Percentiles rank a stretch among this genome's conserved stretches.
These are phyloP conservation scores for Xanthia togata DNA, from an alignment of 2,888 invertebrate species.

Conservation along the genomic window DNA sequence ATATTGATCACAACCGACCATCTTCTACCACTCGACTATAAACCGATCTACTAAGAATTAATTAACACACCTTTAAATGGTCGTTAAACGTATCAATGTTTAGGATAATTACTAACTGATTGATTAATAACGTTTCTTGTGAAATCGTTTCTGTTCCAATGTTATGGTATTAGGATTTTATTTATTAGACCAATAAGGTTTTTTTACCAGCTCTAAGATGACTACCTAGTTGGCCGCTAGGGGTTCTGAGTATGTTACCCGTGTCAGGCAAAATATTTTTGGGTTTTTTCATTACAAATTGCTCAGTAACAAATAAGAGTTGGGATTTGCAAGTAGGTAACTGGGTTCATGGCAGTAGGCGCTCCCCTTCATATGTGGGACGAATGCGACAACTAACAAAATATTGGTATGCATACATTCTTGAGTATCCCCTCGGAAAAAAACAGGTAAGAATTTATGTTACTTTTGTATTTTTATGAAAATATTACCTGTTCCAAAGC, in stretches of 20 bases:
- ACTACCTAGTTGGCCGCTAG: background rate
- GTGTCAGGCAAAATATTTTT: background rate
- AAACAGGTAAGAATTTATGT: background rate
- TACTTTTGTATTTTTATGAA: no score
- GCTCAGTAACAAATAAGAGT: no score
- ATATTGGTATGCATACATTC: background rate
- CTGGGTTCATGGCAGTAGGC: background rate
- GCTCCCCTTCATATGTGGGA: no score
- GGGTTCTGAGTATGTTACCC: background rate
- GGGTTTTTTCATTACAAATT: background rate
- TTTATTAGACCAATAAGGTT: slow-evolving; percentile 37
- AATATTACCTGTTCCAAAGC: background rate
- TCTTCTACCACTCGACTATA: slow-evolving; percentile 51
- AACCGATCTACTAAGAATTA: slow-evolving; percentile 72
- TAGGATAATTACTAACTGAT: slow-evolving; percentile 53
- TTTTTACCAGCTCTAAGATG: background rate
- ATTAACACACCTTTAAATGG: slow-evolving; percentile 68
- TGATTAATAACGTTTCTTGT: slow-evolving; percentile 40
- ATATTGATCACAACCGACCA: slow-evolving; percentile 70
- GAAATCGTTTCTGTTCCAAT: slow-evolving; percentile 27
- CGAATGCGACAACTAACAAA: background rate
- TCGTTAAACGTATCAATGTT: slow-evolving; percentile 66
- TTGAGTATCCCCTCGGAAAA: background rate
- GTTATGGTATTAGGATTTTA: slow-evolving; percentile 38
- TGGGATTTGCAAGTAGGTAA: background rate